phyloP scores from a whole-genome alignment of 1,140 invertebrate species.

The Manduca sexta region DNA sequence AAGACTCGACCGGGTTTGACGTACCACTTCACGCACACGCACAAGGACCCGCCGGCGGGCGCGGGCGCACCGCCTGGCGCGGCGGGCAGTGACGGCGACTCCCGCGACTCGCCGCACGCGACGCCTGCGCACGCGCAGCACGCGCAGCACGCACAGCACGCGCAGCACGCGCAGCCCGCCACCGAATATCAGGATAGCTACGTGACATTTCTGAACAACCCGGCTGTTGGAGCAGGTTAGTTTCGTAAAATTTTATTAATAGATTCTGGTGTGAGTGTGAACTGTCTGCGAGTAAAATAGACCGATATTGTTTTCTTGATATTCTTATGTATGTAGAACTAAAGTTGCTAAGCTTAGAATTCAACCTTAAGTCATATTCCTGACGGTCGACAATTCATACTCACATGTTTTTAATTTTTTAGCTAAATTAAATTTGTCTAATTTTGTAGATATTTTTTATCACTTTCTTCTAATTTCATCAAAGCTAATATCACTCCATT shows the following conservation, averaged over 20 bases:
- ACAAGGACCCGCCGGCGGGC: conserved; percentile 80
- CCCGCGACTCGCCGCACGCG: conserved; percentile 29
- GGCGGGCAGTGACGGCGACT: conserved; percentile 50
- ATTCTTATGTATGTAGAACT: too few relatives aligned
- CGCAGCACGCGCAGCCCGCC: conserved; percentile 35
- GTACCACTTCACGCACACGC: conserved; percentile 97
- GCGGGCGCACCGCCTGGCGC: conserved; percentile 47
- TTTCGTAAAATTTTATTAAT: neutral
- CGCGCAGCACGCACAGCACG: conserved; percentile 6
- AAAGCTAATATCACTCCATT: too few relatives aligned
- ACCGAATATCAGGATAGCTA: conserved; percentile 80
- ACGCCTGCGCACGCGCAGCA: conserved; percentile 32
- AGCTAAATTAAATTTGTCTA: too few relatives aligned
- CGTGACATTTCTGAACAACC: conserved; percentile 79
- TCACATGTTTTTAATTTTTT: too few relatives aligned
- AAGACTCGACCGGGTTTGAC: conserved; percentile 97
- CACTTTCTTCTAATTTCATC: too few relatives aligned
- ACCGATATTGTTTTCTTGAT: neutral
- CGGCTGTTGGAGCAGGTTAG: conserved; percentile 67
- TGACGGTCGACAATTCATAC: too few relatives aligned
- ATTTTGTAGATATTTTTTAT: too few relatives aligned
- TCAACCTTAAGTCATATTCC: too few relatives aligned
- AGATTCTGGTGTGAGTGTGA: neutral
- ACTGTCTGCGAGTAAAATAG: neutral
- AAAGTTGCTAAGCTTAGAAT: too few relatives aligned